Percentiles rank a stretch among this genome's conserved stretches.
Evolutionary conservation across 2,888 invertebrate species (phyloP).

Genomic region (Meganola albula): DNA sequence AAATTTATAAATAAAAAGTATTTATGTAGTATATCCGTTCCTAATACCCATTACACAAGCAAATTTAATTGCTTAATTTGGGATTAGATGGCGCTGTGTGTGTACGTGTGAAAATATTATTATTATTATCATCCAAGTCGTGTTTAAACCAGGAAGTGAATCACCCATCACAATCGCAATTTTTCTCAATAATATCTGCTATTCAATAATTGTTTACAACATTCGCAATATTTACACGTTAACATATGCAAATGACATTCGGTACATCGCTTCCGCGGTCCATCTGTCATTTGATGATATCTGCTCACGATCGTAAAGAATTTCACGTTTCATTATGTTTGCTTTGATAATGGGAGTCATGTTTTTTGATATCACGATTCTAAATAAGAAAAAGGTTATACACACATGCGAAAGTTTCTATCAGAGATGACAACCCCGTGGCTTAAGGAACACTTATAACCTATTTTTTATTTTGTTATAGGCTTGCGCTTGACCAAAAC

Average conservation of each 20-base stretch:
- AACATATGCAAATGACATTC: conserved; percentile 17
- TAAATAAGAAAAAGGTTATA: background rate
- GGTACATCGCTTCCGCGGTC: conserved; percentile 23
- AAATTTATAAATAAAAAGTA: too few relatives aligned
- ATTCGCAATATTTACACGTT: background rate
- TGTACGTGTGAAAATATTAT: too few relatives aligned
- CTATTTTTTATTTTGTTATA: too few relatives aligned
- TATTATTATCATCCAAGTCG: too few relatives aligned
- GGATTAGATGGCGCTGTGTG: too few relatives aligned
- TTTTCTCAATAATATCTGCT: background rate
- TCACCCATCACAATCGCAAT: background rate
- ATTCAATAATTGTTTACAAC: conserved; percentile 13
- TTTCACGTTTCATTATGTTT: conserved; percentile 6
- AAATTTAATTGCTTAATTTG: too few relatives aligned
- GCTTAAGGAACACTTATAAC: too few relatives aligned
- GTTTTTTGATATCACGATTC: background rate
- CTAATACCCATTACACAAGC: too few relatives aligned
- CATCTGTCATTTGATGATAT: conserved; percentile 22
- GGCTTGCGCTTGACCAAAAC: too few relatives aligned
- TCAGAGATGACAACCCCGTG: too few relatives aligned
- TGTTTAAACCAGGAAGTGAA: conserved; percentile 3
- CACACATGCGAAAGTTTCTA: too few relatives aligned
- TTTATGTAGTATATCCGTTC: too few relatives aligned
- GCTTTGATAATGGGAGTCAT: conserved; percentile 1
- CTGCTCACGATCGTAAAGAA: conserved; percentile 20